Conservation (phyloP, 2,888 invertebrate species). For the Molorchus minor region DNA sequence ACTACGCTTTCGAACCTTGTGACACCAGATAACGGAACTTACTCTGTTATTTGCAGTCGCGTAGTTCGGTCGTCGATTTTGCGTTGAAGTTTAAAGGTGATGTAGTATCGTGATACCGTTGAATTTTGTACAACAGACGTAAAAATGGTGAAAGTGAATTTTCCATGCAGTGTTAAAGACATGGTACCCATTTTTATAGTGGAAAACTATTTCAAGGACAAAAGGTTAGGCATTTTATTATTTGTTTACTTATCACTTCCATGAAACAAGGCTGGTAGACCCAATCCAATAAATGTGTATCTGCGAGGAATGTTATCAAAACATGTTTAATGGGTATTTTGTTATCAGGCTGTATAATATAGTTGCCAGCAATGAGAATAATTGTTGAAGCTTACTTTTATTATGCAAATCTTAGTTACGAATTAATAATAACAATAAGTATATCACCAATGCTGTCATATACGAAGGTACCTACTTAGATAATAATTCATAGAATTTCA, state of each 20-base stretch:
- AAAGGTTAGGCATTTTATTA: slow-evolving; percentile 28
- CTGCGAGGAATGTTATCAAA: neutral
- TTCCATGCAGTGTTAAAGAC: slow-evolving; percentile 33
- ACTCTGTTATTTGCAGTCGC: slow-evolving; percentile 21
- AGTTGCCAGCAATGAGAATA: no score
- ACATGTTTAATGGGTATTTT: neutral
- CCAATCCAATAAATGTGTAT: neutral
- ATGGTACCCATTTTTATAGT: slow-evolving; percentile 43
- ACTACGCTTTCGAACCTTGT: slow-evolving; percentile 28
- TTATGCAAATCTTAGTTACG: no score
- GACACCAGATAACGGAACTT: slow-evolving; percentile 39
- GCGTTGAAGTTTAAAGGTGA: slow-evolving; percentile 15
- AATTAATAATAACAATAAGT: no score
- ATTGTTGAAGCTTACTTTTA: no score
- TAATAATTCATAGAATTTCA: no score
- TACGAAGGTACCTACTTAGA: no score
- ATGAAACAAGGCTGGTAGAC: neutral
- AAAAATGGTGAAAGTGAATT: slow-evolving; percentile 40
- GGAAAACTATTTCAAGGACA: slow-evolving; percentile 41
- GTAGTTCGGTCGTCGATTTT: slow-evolving; percentile 17
- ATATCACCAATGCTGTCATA: no score
- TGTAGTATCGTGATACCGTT: neutral
- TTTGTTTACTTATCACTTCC: slow-evolving; percentile 4
- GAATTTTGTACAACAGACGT: slow-evolving; percentile 3
- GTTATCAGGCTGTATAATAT: no score